Base-by-base conservation (phyloP, 2,113 vertebrate genomes). In the Aix galericulata region DNA sequence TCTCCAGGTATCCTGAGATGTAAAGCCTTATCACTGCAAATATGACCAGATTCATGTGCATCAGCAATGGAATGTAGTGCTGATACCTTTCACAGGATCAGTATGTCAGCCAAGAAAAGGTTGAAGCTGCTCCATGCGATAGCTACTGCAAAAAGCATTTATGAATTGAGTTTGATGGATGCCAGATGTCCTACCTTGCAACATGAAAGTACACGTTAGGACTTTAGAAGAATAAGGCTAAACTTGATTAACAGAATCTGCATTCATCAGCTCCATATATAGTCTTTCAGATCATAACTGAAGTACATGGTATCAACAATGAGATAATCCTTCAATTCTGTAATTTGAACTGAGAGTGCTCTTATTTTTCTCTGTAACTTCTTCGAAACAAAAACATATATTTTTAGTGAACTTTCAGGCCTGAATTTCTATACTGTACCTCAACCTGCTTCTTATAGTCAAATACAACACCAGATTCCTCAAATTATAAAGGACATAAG, bases 141-240 rank as follows among this genome's bases (percentile, higher is more conserved):
- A 17, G 14, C 36, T 21, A 26, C 17, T 69, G 6, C 25, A 29
- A 71, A 80, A 16, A 1, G 3, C 5, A 44, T 38, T 38, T 59
- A 22, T 3, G 11, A 88, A 74, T 9, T 63, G 48, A 13, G 59
- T 38, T 59, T 78, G 42, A 38, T 84, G 72, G 42, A 29, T 11
- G 4, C 10, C 52, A 88, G 34, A 38, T 27, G 26, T 5, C 26
- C 42, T 55, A 26, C 16, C 17, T 31, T 67, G 36, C 40, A 82
- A 80, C 16, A 67, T 4, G 12, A 80, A 90, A 66, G 84, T 71
- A 75, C 32, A 86, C 55, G 34, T 17, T 79, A 48, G 10, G 18
- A 84, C 53, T 91, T 66, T 42, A 82, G 42, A 87, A 82, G 5
- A 85, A 34, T 0, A 0, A 86, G 0, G 0, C 21, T 42, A 60